These are phyloP conservation scores for Linnaemya vulpina DNA, from an alignment of 2,888 invertebrate genomes.

Conservation along the genomic window DNA sequence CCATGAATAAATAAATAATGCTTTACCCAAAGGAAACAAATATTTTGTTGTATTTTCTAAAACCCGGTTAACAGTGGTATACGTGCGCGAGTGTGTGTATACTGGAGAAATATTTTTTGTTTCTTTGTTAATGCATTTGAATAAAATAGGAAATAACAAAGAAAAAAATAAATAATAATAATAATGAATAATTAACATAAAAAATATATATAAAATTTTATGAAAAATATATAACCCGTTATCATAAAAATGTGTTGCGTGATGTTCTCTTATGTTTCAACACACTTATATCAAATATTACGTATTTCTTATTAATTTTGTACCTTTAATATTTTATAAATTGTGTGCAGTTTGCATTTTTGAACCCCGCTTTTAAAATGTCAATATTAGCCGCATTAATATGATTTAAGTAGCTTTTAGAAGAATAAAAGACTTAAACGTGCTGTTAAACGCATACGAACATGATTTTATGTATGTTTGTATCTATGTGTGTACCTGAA, in stretches of 20 bases:
- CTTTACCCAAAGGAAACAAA: constrained; percentile 5
- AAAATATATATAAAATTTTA: constrained; percentile 1
- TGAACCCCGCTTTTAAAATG: constrained; percentile 17
- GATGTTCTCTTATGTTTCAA: constrained; percentile 6
- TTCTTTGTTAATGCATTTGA: constrained; percentile 32
- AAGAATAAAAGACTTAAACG: no score
- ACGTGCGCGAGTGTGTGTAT: constrained; percentile 64
- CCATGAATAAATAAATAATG: constrained; percentile 6
- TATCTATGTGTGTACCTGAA: no score
- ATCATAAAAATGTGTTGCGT: constrained; percentile 28
- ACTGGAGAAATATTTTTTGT: constrained; percentile 32
- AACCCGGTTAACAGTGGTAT: constrained; percentile 47
- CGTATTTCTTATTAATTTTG: background rate
- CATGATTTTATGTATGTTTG: no score
- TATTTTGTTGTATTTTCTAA: constrained; percentile 38
- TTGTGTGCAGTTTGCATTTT: constrained; percentile 26
- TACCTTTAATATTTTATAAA: constrained; percentile 13
- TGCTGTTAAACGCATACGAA: no score
- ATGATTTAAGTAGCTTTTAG: background rate
- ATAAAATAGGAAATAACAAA: constrained; percentile 34
- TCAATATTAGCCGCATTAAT: background rate
- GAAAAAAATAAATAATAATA: constrained; percentile 19
- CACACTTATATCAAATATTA: constrained; percentile 10
- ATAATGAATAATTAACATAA: constrained; percentile 11
- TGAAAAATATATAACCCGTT: background rate